These are phyloP conservation scores for Myocastor coypus DNA, from an alignment of 2,113 vertebrate genomes.

Conservation along the genomic window DNA sequence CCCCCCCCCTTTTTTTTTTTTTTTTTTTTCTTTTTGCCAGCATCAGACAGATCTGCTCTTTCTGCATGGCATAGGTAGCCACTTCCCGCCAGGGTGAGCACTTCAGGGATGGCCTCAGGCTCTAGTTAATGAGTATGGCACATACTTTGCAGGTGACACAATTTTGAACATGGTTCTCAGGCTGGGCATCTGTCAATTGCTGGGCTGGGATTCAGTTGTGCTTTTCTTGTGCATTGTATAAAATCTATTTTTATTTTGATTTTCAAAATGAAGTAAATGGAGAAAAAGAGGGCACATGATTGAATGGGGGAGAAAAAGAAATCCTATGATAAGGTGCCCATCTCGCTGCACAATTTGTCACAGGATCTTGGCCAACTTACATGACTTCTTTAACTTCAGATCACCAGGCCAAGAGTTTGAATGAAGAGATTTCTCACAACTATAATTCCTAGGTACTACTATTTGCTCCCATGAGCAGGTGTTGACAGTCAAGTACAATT, in stretches of 20 bases:
- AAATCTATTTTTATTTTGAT: not conserved
- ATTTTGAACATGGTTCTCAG: not conserved
- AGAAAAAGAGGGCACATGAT: not conserved
- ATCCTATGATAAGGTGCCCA: too few species aligned
- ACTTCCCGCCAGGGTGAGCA: not conserved
- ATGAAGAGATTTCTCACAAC: not conserved
- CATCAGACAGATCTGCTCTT: not conserved
- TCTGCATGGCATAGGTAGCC: not conserved
- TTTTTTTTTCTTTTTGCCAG: too few species aligned
- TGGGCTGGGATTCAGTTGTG: not conserved
- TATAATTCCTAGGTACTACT: not conserved
- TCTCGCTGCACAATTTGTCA: not conserved
- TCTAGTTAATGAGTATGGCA: not conserved
- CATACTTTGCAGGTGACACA: not conserved
- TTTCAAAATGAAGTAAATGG: conserved; percentile 35
- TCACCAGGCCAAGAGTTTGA: not conserved
- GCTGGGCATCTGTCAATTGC: not conserved
- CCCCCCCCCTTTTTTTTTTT: not conserved
- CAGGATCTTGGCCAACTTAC: not conserved
- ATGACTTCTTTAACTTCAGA: not conserved
- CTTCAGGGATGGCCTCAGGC: too few species aligned
- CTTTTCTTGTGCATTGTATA: not conserved
- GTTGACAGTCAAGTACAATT: conserved; percentile 21
- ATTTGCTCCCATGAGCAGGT: not conserved
- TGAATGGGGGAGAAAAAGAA: not conserved